Base-by-base conservation (phyloP, 2,888 invertebrate genomes). In the Zaprionus bogoriensis region DNA sequence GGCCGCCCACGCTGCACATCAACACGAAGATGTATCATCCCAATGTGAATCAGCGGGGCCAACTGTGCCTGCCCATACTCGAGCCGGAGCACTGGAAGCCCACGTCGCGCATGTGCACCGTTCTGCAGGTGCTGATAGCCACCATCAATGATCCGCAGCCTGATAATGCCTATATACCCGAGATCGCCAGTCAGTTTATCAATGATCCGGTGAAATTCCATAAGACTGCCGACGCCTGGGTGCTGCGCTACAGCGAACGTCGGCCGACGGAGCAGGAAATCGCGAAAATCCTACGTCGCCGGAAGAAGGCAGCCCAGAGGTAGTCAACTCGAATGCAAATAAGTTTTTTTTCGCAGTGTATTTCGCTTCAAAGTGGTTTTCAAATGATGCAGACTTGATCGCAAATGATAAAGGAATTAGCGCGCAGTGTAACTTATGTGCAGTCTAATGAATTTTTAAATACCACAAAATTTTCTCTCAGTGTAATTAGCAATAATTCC, bases 1-100 rank as follows among this genome's bases (percentile, higher is more conserved):
- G 99, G 91, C 99, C 99, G 60, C 99, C 99, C 65, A 98, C 98
- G 92, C 96, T 99, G 89, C 96, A 96, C 90, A 99, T 99, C 92
- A 97, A 97, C 92, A 99, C 99, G 60, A 99, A 98, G 93, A 99
- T 99, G 89, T 99, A 99, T 91, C 99, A 99, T 92, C 99, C 99
- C 32, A 99, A 99, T 90, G 96, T 99, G 88, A 99, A 99, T 92
- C 99, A 99, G 91, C 99, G 99, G 87, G 99, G 99, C 0, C 99
- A 99, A 90, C 95, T 99, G 7, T 99, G 99, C 91, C 92, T 99
- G 90, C 98, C 99, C 10, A 99, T 99, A 76, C 97, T 99, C 87
- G 97, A 96, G 91, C 95, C 98, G 38, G 99, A 99, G 90, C 98
- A 99, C 92, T 99, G 99, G 99, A 99, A 99, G 92, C 99, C 99